Conservation (phyloP, 92 coral and sea anemone genomes). For the Porites lobata region DNA sequence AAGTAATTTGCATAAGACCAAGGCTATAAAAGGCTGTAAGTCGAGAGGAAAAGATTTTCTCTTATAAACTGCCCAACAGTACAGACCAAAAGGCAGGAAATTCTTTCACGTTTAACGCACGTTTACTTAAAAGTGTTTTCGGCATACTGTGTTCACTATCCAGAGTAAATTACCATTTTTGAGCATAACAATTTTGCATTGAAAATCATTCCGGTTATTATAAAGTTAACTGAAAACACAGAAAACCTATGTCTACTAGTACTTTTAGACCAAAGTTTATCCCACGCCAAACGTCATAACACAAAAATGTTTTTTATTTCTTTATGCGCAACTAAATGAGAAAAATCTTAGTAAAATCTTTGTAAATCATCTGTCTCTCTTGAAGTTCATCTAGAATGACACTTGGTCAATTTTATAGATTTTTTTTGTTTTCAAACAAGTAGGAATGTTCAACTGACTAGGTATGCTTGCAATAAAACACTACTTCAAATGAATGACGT, state of each 20-base stretch:
- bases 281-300: neutral
- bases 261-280: neutral
- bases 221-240: neutral
- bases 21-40: neutral
- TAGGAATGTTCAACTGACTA: neutral
- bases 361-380: no score
- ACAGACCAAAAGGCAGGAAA: neutral
- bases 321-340: no score
- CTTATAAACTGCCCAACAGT: no score
- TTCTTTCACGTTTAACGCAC: neutral
- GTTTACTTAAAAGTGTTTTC: neutral
- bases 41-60: neutral
- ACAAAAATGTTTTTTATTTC: neutral
- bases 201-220: conserved; percentile 14
- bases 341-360: no score
- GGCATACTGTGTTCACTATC: conserved; percentile 19
- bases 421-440: neutral
- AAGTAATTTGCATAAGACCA: neutral
- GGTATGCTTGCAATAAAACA: neutral
- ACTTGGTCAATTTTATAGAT: neutral
- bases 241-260: neutral
- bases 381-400: no score
- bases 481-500: no score
- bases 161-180: conserved; percentile 33
- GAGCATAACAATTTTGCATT: conserved; percentile 15